A percentile compares a stretch with the other conserved stretches of the same genome.
phyloP scores from a whole-genome alignment of 2,113 vertebrate genomes.

The Mohoua ochrocephala region DNA sequence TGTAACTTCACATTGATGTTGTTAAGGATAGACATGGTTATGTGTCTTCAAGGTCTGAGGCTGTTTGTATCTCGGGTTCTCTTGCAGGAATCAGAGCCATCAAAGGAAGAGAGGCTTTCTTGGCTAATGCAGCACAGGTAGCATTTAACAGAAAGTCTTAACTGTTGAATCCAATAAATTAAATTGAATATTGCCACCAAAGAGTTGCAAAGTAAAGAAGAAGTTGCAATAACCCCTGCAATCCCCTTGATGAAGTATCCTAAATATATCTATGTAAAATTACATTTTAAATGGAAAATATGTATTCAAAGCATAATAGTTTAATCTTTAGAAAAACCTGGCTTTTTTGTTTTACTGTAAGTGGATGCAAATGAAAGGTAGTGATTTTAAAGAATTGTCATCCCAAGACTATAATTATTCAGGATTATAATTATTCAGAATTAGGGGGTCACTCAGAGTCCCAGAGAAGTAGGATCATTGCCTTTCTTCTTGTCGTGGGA shows the following conservation, averaged over 20 bases:
- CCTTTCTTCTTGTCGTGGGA: background rate
- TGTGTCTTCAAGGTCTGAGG: background rate
- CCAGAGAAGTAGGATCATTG: background rate
- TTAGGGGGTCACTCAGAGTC: background rate
- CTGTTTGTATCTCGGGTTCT: background rate
- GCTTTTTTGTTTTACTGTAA: background rate
- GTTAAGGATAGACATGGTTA: background rate
- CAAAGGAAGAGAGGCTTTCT: background rate
- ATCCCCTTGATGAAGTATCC: background rate
- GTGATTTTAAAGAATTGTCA: background rate
- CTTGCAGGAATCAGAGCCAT: background rate
- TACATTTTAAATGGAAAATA: background rate
- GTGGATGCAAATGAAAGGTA: background rate
- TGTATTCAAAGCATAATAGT: background rate
- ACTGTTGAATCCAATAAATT: background rate
- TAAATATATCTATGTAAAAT: background rate
- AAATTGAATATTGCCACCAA: background rate
- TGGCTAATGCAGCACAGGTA: background rate
- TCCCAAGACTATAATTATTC: background rate
- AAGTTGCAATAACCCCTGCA: background rate
- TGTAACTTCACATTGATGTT: conserved; percentile 26
- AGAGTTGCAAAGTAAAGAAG: background rate
- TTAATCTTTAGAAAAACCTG: background rate
- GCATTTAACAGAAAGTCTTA: background rate
- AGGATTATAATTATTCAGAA: background rate